Evolutionary conservation across 1,140 invertebrate species (phyloP).

Genomic region (Elysia chlorotica): DNA sequence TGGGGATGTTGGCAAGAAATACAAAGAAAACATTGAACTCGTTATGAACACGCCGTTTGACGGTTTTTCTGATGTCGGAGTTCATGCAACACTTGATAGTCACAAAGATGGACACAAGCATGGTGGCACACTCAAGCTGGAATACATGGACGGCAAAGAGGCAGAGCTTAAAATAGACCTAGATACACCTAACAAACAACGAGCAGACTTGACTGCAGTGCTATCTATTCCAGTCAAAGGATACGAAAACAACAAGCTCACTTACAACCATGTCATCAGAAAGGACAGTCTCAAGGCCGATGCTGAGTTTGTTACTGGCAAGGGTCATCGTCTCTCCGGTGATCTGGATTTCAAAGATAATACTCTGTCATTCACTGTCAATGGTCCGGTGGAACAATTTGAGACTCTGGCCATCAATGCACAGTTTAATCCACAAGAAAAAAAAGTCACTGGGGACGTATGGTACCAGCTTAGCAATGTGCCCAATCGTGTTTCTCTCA

Average conservation of each 20-base stretch:
- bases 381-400: constrained; percentile 8
- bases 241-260: constrained; percentile 5
- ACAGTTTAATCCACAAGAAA: background rate
- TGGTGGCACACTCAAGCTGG: background rate
- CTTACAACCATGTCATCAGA: background rate
- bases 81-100: background rate
- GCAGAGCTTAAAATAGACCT: constrained; percentile 1
- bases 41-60: background rate
- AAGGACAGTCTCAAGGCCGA: background rate
- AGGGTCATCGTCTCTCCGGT: background rate
- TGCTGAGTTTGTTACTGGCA: constrained; percentile 1
- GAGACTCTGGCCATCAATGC: background rate
- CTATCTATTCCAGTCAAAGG: background rate
- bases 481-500: background rate
- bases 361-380: no score
- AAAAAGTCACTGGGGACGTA: constrained; percentile 1
- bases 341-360: background rate
- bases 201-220: background rate
- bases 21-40: background rate
- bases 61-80: background rate
- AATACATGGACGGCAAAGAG: constrained; percentile 16
- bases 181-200: background rate
- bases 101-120: background rate
- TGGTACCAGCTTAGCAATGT: background rate
- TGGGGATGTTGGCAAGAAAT: no score